These are phyloP conservation scores for Galemys pyrenaicus DNA, from an alignment of 2,113 vertebrate genomes.

Conservation along the genomic window DNA sequence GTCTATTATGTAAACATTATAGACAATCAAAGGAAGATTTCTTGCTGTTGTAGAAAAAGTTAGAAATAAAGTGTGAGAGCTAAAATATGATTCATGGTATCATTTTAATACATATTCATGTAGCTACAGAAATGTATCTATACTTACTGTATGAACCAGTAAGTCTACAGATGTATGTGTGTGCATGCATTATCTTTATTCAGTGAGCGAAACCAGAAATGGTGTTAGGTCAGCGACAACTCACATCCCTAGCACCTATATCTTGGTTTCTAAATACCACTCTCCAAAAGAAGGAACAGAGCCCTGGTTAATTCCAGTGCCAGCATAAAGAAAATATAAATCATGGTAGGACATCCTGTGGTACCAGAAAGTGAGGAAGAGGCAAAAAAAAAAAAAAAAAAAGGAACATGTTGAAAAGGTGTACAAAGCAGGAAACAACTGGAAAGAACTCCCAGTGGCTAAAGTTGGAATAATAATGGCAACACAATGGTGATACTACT, in stretches of 20 bases:
- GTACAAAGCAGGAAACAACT: not conserved
- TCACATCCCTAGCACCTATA: not conserved
- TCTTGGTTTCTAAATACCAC: not conserved
- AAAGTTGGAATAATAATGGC: not conserved
- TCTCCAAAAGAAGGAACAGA: not conserved
- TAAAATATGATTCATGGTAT: not conserved
- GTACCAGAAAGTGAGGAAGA: not conserved
- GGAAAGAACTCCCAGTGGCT: not conserved
- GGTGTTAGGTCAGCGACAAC: not conserved
- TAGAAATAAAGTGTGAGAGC: not conserved
- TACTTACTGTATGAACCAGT: not conserved
- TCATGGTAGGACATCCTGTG: not conserved
- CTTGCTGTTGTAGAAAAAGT: not conserved
- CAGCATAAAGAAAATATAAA: not conserved
- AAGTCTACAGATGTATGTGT: not conserved
- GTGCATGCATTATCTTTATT: not conserved
- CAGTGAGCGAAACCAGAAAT: not conserved
- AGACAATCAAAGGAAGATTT: slow-evolving; percentile 8
- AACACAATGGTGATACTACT: not conserved
- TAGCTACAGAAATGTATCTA: not conserved
- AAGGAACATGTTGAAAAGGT: not conserved
- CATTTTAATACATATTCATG: not conserved
- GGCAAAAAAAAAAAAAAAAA: not conserved
- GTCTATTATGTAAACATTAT: not conserved
- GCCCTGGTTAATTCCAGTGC: not conserved